These are phyloP conservation scores for Clarias gariepinus DNA, from an alignment of 2,113 vertebrate genomes.

Conservation along the genomic window DNA sequence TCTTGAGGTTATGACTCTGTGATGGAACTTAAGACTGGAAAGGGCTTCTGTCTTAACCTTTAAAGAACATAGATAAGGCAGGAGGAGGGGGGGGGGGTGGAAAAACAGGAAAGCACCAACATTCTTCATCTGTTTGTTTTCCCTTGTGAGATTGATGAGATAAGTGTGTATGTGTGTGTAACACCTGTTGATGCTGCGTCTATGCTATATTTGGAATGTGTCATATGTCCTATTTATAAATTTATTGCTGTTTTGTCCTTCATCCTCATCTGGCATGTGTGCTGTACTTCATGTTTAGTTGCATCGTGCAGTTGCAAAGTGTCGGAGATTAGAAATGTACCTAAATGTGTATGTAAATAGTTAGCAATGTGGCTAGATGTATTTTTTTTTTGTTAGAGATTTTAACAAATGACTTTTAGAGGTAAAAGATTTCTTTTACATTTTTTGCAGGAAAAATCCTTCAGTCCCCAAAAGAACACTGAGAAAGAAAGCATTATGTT, in stretches of 20 bases:
- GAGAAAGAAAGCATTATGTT: not conserved
- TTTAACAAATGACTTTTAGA: no score
- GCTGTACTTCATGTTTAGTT: not conserved
- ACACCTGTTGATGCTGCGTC: constrained; percentile 3
- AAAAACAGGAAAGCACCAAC: constrained; percentile 48
- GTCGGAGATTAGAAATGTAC: not conserved
- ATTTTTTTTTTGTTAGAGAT: not conserved
- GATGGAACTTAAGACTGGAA: constrained; percentile 2
- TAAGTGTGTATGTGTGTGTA: constrained; percentile 4
- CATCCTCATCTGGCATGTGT: not conserved
- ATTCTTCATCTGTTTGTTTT: constrained; percentile 31
- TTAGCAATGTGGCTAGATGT: not conserved
- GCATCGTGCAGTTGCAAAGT: not conserved
- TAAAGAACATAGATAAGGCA: constrained; percentile 31
- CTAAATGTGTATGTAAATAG: not conserved
- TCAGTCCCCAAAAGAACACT: not conserved
- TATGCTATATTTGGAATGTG: not conserved
- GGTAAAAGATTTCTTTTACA: no score
- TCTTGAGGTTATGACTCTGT: not conserved
- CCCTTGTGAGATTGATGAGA: constrained; percentile 26
- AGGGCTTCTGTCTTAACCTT: constrained; percentile 43
- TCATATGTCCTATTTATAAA: constrained; percentile 11
- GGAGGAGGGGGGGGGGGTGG: not conserved
- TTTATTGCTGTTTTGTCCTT: not conserved
- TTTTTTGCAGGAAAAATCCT: no score